A percentile compares a stretch with the other conserved stretches of the same genome.
Evolutionary conservation across 1,140 invertebrate species (phyloP).

Genomic region (Bombus vancouverensis): DNA sequence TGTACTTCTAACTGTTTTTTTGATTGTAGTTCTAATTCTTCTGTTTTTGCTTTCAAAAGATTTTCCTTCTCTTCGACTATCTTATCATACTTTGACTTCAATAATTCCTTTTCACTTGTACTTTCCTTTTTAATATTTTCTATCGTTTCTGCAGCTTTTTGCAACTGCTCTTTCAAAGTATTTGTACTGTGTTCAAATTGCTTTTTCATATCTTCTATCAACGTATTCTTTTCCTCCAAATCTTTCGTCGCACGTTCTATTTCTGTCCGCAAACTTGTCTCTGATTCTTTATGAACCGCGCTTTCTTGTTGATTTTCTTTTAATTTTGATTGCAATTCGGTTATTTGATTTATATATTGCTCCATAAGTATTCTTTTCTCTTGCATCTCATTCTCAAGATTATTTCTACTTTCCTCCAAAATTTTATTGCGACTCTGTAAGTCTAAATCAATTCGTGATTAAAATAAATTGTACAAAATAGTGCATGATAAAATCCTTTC

Average conservation of each 20-base stretch:
- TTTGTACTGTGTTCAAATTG: slow-evolving; percentile 72
- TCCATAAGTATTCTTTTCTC: slow-evolving; percentile 55
- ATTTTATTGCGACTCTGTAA: slow-evolving; percentile 69
- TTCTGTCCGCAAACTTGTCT: slow-evolving; percentile 76
- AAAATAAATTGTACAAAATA: background rate
- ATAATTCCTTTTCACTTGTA: slow-evolving; percentile 62
- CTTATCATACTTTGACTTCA: slow-evolving; percentile 67
- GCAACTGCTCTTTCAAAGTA: slow-evolving; percentile 77
- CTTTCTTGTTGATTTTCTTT: slow-evolving; percentile 83
- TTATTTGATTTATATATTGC: slow-evolving; percentile 79
- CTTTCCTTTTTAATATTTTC: slow-evolving; percentile 69
- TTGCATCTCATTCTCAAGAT: slow-evolving; percentile 66
- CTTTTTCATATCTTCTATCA: slow-evolving; percentile 74
- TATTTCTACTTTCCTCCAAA: slow-evolving; percentile 71
- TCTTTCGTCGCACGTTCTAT: slow-evolving; percentile 63
- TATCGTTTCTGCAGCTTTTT: slow-evolving; percentile 75
- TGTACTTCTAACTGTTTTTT: slow-evolving; percentile 67
- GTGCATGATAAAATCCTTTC: background rate
- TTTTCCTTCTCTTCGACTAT: slow-evolving; percentile 73
- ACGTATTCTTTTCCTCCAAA: slow-evolving; percentile 70
- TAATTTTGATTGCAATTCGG: slow-evolving; percentile 80
- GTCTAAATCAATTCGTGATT: slow-evolving; percentile 36
- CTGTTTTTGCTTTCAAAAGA: slow-evolving; percentile 64
- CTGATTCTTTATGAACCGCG: slow-evolving; percentile 80
- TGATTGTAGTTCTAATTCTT: slow-evolving; percentile 74